A percentile compares a stretch with the other conserved stretches of the same genome.
These are phyloP conservation scores for Parthenolecanium corni DNA, from an alignment of 2,888 invertebrate genomes.

Conservation along the genomic window DNA sequence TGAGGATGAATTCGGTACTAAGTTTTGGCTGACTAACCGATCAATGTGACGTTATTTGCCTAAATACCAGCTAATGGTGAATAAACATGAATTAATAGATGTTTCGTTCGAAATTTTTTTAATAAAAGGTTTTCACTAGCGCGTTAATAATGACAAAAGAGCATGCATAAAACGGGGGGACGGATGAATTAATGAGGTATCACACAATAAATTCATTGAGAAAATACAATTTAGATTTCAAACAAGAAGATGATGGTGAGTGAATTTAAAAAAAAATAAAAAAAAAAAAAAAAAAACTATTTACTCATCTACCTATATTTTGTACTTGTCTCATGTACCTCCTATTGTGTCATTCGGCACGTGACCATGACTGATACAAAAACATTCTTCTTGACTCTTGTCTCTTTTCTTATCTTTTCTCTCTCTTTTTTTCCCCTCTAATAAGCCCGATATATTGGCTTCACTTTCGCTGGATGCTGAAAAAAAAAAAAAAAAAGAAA, in stretches of 20 bases:
- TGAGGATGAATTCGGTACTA: background rate
- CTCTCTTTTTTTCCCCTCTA: too few relatives aligned
- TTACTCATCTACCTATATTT: too few relatives aligned
- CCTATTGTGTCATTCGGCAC: background rate
- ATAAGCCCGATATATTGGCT: too few relatives aligned
- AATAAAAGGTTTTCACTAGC: constrained; percentile 16
- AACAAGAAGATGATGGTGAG: constrained; percentile 1
- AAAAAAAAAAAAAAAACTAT: too few relatives aligned
- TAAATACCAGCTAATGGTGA: constrained; percentile 23
- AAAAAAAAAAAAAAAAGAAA: too few relatives aligned
- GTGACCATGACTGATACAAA: constrained; percentile 7
- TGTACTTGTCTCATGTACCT: background rate
- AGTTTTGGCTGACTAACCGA: constrained; percentile 16
- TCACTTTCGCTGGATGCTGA: too few relatives aligned
- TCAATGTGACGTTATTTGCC: constrained; percentile 19
- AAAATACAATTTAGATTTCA: constrained; percentile 5
- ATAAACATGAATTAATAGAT: constrained; percentile 26
- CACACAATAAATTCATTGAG: constrained; percentile 12
- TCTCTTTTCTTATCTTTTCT: too few relatives aligned
- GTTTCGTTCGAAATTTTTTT: constrained; percentile 19
- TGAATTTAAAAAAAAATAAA: too few relatives aligned
- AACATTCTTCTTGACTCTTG: too few relatives aligned
- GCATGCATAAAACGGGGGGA: constrained; percentile 8
- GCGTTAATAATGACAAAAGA: constrained; percentile 11
- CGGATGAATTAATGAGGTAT: background rate